Conservation (phyloP, 1,140 invertebrate genomes). For the Rhopalosiphum padi region DNA sequence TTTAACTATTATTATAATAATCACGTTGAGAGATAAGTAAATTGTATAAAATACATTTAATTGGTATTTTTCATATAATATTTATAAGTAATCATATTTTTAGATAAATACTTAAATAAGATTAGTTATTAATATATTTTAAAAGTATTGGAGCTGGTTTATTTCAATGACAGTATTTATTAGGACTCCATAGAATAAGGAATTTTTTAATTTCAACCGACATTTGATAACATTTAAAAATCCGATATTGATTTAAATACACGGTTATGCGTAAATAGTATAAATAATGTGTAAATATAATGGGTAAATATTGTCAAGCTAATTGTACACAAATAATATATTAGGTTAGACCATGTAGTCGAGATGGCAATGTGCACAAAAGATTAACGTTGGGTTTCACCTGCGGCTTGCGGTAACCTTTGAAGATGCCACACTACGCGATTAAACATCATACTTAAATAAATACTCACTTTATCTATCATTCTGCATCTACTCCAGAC, state of each 20-base stretch:
- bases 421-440: neutral
- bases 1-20: neutral
- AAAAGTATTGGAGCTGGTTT: neutral
- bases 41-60: neutral
- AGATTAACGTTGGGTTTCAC: neutral
- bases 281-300: neutral
- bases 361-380: neutral
- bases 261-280: neutral
- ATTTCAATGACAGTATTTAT: neutral
- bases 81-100: neutral
- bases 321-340: neutral
- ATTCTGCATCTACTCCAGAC: neutral
- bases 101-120: too few species aligned
- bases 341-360: neutral
- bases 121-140: neutral
- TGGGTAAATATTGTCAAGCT: neutral
- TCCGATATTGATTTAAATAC: neutral
- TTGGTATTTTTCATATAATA: neutral
- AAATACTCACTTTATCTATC: neutral
- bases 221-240: neutral
- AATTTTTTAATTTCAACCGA: neutral
- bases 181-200: neutral
- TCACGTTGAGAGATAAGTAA: neutral
- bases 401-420: neutral
- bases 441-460: neutral